Evolutionary conservation across 2,113 vertebrate species (phyloP).

Genomic region (Bothrops jararaca): DNA sequence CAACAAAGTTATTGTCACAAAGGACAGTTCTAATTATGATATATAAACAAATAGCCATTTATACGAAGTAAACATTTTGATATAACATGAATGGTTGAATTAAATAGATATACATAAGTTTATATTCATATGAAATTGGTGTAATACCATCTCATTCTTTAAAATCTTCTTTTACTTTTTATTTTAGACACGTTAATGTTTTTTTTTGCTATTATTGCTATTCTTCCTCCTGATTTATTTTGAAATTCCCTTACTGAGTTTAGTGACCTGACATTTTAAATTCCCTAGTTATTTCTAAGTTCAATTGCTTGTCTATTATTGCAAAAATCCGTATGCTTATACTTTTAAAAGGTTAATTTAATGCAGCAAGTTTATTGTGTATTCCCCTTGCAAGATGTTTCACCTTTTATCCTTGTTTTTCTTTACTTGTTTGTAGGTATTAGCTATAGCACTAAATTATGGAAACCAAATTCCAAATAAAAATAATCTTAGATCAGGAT

Average conservation of each 20-base stretch:
- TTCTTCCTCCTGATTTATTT: background rate
- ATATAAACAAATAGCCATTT: background rate
- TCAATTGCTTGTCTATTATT: background rate
- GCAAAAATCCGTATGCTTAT: conserved; percentile 27
- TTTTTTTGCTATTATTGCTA: conserved; percentile 6
- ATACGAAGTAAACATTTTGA: background rate
- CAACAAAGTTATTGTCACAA: background rate
- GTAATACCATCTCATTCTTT: conserved; percentile 6
- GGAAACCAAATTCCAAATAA: background rate
- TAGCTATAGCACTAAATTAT: background rate
- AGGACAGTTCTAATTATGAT: background rate
- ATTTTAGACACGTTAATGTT: background rate
- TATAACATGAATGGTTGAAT: background rate
- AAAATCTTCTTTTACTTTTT: background rate
- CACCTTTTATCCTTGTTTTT: conserved; percentile 1
- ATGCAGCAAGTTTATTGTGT: conserved; percentile 17
- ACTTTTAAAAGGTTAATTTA: conserved; percentile 39
- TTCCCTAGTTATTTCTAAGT: conserved; percentile 12
- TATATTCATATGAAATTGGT: background rate
- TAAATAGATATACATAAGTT: background rate
- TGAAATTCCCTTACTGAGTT: background rate
- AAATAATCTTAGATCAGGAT: background rate
- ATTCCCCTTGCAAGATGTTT: background rate
- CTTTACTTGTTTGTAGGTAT: background rate
- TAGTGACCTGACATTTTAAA: conserved; percentile 9